These are phyloP conservation scores for Drosophila engyochracea DNA, from an alignment of 2,888 invertebrate genomes.

Conservation along the genomic window DNA sequence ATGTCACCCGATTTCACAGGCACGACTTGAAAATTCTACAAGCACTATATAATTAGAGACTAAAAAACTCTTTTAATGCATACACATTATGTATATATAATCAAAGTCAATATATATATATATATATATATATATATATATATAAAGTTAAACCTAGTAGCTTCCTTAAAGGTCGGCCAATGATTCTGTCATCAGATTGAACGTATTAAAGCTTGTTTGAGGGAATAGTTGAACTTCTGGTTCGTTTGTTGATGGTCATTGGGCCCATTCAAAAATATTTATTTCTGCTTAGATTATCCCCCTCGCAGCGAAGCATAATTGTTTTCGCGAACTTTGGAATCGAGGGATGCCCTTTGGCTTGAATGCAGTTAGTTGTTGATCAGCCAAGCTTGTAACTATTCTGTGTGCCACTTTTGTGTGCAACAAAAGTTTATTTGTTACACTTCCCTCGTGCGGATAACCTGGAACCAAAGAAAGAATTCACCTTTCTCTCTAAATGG, in stretches of 20 bases:
- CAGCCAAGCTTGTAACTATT: slow-evolving; percentile 33
- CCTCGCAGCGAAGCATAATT: slow-evolving; percentile 17
- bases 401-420: slow-evolving; percentile 56
- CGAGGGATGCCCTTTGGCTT: slow-evolving; percentile 20
- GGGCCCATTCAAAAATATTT: slow-evolving; percentile 19
- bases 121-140: too few relatives aligned
- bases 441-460: slow-evolving; percentile 52
- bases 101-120: too few relatives aligned
- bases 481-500: slow-evolving; percentile 29
- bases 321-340: slow-evolving; percentile 14
- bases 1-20: too few relatives aligned
- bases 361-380: slow-evolving; percentile 18
- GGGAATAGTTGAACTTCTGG: not conserved
- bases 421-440: slow-evolving; percentile 70
- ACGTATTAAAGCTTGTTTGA: not conserved
- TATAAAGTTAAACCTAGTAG: too few relatives aligned
- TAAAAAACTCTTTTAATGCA: too few relatives aligned
- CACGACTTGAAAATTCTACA: too few relatives aligned
- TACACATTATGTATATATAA: too few relatives aligned
- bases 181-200: not conserved
- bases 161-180: not conserved
- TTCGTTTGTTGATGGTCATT: slow-evolving; percentile 11
- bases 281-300: slow-evolving; percentile 11
- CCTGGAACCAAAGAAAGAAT: slow-evolving; percentile 18
- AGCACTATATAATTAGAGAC: too few relatives aligned